Conservation (phyloP, 2,888 invertebrate species). For the Pecten maximus region DNA sequence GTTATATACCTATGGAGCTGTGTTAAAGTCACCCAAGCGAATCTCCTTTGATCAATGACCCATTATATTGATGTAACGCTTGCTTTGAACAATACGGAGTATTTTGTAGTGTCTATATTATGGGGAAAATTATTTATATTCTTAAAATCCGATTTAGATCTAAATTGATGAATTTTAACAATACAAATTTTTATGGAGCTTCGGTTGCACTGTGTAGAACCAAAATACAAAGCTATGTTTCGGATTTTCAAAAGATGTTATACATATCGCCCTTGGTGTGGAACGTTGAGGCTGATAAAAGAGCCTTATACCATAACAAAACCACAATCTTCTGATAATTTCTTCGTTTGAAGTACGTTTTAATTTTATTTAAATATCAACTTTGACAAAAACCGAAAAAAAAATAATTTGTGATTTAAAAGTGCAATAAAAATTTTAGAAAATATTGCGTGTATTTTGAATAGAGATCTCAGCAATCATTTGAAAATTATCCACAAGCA, state of each 20-base stretch:
- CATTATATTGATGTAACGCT: background rate
- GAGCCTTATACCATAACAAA: background rate
- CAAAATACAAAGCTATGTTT: background rate
- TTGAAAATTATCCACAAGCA: background rate
- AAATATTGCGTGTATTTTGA: background rate
- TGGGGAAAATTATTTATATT: background rate
- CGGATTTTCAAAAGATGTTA: background rate
- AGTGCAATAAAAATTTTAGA: background rate
- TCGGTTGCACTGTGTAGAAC: background rate
- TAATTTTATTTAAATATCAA: background rate
- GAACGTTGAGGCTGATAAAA: constrained; percentile 2
- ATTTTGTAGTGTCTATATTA: background rate
- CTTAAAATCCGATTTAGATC: constrained; percentile 4
- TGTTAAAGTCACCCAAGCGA: background rate
- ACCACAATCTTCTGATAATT: constrained; percentile 15
- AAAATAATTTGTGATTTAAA: background rate
- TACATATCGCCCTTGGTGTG: background rate
- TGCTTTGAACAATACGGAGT: background rate
- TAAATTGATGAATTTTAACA: constrained; percentile 1
- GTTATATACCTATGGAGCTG: background rate
- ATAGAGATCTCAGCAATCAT: background rate
- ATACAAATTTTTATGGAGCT: background rate
- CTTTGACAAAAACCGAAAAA: constrained; percentile 12
- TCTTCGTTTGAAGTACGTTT: background rate
- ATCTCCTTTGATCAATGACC: background rate